phyloP scores from a whole-genome alignment of 2,113 vertebrate genomes.

The Amia ocellicauda region DNA sequence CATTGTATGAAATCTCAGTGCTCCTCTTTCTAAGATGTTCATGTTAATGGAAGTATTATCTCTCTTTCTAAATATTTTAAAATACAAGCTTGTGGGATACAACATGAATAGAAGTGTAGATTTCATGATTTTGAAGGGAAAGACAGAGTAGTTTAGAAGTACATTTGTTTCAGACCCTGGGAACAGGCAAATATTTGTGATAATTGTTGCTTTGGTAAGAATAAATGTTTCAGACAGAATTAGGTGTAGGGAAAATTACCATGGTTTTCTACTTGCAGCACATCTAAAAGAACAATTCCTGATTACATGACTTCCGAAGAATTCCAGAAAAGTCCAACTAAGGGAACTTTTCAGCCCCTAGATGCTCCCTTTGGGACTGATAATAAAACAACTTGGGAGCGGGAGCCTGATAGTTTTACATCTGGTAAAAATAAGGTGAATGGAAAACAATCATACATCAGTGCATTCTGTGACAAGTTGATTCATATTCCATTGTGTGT shows the following conservation, averaged over 20 bases:
- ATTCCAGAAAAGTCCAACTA: constrained; percentile 30
- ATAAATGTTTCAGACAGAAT: background rate
- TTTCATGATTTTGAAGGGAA: too few relatives aligned
- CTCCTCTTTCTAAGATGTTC: too few relatives aligned
- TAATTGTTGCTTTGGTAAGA: too few relatives aligned
- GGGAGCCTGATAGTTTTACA: constrained; percentile 37
- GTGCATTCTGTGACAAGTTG: constrained; percentile 10
- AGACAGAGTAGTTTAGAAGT: too few relatives aligned
- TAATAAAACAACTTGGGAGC: constrained; percentile 51
- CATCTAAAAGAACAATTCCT: constrained; percentile 46
- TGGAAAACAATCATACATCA: constrained; percentile 27
- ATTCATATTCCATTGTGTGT: constrained; percentile 4
- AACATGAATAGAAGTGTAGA: too few relatives aligned
- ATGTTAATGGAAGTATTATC: too few relatives aligned
- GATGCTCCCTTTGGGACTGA: constrained; percentile 55
- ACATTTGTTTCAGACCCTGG: too few relatives aligned
- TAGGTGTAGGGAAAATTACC: background rate
- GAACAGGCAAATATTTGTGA: too few relatives aligned
- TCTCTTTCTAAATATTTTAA: too few relatives aligned
- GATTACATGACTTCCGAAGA: constrained; percentile 32
- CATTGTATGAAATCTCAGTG: too few relatives aligned
- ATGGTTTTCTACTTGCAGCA: constrained; percentile 56
- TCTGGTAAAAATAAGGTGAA: constrained; percentile 56
- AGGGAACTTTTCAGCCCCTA: constrained; percentile 34
- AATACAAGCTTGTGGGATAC: too few relatives aligned